Evolutionary conservation across 2,888 invertebrate genomes (phyloP).

Genomic region (Leptopterna dolabrata): DNA sequence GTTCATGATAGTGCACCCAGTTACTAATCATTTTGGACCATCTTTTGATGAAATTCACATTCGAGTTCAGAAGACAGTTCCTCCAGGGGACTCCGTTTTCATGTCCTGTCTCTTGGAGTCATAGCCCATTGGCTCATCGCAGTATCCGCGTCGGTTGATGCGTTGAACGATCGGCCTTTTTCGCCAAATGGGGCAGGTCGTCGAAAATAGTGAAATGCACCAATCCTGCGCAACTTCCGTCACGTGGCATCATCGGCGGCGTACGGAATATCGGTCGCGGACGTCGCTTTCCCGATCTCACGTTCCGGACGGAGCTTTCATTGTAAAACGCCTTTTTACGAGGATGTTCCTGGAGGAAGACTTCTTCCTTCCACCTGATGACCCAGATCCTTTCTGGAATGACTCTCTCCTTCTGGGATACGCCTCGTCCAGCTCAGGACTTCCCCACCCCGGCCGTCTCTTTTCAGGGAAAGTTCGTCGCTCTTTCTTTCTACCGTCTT

Average conservation of each 20-base stretch:
- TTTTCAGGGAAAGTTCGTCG: neutral
- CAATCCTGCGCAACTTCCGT: neutral
- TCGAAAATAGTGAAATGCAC: neutral
- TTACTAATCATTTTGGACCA: too few relatives aligned
- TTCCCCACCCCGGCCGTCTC: neutral
- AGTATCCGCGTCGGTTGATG: too few relatives aligned
- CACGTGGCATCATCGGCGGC: neutral
- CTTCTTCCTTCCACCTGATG: conserved; percentile 7
- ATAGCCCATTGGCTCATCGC: too few relatives aligned
- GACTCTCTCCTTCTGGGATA: conserved; percentile 8
- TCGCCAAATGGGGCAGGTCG: neutral
- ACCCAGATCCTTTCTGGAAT: neutral
- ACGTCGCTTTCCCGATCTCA: neutral
- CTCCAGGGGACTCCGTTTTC: too few relatives aligned
- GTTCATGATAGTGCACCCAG: too few relatives aligned
- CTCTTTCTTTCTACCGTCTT: neutral
- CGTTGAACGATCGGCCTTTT: neutral
- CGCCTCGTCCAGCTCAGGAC: neutral
- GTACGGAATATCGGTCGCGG: neutral
- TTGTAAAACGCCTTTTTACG: neutral
- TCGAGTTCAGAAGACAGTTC: too few relatives aligned
- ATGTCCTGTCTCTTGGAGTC: too few relatives aligned
- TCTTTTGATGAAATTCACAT: too few relatives aligned
- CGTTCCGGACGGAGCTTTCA: neutral
- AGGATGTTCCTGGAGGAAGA: neutral